Evolutionary conservation across 2,888 invertebrate species (phyloP), one percentile per base, ranked within the genome.

Genomic region (Operophtera brumata): DNA sequence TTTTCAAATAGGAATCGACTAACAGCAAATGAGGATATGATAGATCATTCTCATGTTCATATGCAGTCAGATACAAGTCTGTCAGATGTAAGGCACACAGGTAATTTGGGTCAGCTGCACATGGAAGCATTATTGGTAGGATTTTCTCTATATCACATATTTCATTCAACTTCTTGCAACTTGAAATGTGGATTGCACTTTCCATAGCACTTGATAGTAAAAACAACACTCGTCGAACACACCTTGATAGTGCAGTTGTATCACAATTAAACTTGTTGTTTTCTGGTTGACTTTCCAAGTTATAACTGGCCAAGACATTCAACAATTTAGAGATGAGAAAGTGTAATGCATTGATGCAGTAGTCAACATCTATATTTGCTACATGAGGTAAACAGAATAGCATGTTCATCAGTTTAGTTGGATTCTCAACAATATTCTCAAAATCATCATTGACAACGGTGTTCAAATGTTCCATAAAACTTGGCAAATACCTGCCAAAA

Each of bases 381-480:
- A 93, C 67, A 78, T 93, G 93, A 0, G 93, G 92, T 55, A 93
- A 69, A 69, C 91, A 91, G 62, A 92, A 88, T 48, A 92, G 66
- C 6, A 90, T 76, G 80, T 89, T 90, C 62, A 91, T 71, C 49
- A 91, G 77, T 58, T 79, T 82, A 10, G 82, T 76, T 36, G 90
- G 81, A 65, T 85, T 78, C 39, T 84, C 77, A 20, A 87, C 62
- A 52, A 89, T 71, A 47, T 70, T 73, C 37, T 86, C 78, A 36
- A 88, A 58, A 65, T 82, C 75, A 25, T 84, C 76, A 58, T 75
- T 74, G 0, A 91, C 59, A 49, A 83, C 67, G 9, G 59, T 70
- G 28, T 80, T 69, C 47, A 91, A 78, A 67, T 86, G 69, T 11
- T 84, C 73, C 75, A 89, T 82, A 57, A 91, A 84, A 54, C 73